Conservation (phyloP, 2,113 vertebrate genomes). For the Empidonax traillii region DNA sequence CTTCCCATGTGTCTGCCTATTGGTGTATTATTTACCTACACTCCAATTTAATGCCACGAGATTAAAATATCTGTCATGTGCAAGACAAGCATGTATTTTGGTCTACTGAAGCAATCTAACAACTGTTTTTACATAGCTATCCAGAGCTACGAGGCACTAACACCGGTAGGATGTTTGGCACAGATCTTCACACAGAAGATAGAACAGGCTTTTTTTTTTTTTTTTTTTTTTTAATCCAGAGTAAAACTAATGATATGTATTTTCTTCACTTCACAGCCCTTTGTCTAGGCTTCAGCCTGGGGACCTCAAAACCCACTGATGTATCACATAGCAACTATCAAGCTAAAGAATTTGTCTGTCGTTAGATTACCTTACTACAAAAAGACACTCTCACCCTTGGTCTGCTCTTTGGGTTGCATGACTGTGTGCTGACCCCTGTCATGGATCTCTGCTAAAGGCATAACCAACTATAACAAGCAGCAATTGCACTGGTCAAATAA, state of each 20-base stretch:
- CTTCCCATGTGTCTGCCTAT: not conserved
- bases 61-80: not conserved
- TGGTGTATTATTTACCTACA: not conserved
- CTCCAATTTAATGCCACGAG: not conserved
- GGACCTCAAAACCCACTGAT: not conserved
- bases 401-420: not conserved
- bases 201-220: not conserved
- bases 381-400: not conserved
- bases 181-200: not conserved
- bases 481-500: not conserved
- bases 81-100: not conserved
- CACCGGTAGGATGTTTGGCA: not conserved
- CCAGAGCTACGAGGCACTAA: not conserved
- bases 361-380: not conserved
- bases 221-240: not conserved
- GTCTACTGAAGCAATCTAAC: not conserved
- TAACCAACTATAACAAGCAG: not conserved
- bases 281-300: not conserved
- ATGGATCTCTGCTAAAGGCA: not conserved
- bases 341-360: not conserved
- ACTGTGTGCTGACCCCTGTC: not conserved
- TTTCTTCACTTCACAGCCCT: not conserved
- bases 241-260: rapidly evolving
- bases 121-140: not conserved
- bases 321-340: not conserved